phyloP scores from a whole-genome alignment of 1,140 invertebrate species.

The Chionoecetes opilio region DNA sequence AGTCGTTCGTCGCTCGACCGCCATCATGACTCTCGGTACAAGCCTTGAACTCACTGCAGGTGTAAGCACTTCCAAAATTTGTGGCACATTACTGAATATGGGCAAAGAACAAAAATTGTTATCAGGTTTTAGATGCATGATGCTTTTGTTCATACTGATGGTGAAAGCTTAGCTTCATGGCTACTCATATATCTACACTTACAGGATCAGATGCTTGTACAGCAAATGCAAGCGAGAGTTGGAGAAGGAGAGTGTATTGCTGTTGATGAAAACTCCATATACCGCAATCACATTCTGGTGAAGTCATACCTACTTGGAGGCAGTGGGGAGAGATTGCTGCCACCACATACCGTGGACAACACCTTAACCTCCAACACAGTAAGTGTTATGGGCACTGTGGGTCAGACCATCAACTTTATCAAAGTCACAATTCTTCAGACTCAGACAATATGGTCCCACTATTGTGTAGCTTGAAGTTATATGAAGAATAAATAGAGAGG shows the following conservation, averaged over 20 bases:
- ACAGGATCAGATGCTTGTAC: conserved; percentile 61
- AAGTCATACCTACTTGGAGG: conserved; percentile 69
- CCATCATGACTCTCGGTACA: too few relatives aligned
- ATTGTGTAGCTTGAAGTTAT: too few relatives aligned
- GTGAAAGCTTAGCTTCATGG: too few relatives aligned
- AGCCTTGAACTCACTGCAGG: too few relatives aligned
- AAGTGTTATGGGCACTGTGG: background rate
- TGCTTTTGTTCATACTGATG: too few relatives aligned
- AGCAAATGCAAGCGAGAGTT: conserved; percentile 35
- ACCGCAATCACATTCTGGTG: conserved; percentile 71
- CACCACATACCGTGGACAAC: conserved; percentile 50
- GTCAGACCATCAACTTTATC: background rate
- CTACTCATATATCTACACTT: background rate
- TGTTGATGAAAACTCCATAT: conserved; percentile 72
- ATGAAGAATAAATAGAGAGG: too few relatives aligned
- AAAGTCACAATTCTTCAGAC: background rate
- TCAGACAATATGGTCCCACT: too few relatives aligned
- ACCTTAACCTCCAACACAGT: conserved; percentile 37
- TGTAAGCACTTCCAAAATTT: too few relatives aligned
- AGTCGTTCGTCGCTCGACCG: too few relatives aligned
- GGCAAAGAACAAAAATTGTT: too few relatives aligned
- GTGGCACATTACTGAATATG: too few relatives aligned
- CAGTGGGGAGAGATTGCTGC: conserved; percentile 59
- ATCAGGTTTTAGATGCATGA: too few relatives aligned
- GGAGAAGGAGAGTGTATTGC: conserved; percentile 46